phyloP scores from a whole-genome alignment of 2,888 invertebrate genomes.

The Teinopalpus imperialis region DNA sequence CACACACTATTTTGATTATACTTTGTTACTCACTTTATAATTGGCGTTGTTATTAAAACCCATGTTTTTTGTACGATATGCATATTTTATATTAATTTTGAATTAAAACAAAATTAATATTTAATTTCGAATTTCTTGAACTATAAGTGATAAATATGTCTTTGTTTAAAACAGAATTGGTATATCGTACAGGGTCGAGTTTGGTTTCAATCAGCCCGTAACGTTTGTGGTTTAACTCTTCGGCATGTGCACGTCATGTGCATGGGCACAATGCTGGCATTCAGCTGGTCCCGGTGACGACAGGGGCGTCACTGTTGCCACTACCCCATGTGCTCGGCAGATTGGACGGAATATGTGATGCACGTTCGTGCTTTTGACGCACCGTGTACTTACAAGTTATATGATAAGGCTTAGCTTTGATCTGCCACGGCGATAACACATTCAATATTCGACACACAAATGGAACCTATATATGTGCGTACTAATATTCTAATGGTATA shows the following conservation, averaged over 20 bases:
- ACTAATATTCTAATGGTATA: too few relatives aligned
- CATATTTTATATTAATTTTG: too few relatives aligned
- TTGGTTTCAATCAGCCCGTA: constrained; percentile 13
- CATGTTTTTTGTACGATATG: too few relatives aligned
- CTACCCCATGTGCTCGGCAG: constrained; percentile 64
- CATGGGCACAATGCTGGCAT: constrained; percentile 67
- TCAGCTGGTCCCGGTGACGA: constrained; percentile 46
- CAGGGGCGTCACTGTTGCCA: constrained; percentile 41
- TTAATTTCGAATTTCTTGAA: neutral
- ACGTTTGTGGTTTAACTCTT: constrained; percentile 3
- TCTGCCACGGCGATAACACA: constrained; percentile 4
- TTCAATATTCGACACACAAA: constrained; percentile 1
- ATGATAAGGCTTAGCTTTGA: constrained; percentile 33
- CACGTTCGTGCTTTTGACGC: constrained; percentile 30
- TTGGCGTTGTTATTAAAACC: too few relatives aligned
- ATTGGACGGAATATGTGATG: constrained; percentile 51
- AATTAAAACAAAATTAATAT: too few relatives aligned
- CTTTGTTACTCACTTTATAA: too few relatives aligned
- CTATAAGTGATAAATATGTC: neutral
- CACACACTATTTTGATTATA: too few relatives aligned
- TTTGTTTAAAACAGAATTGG: constrained; percentile 5
- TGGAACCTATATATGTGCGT: too few relatives aligned
- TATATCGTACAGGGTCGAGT: constrained; percentile 4
- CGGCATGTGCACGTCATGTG: constrained; percentile 54
- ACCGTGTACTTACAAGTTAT: constrained; percentile 32